Percentiles rank a stretch among this genome's conserved stretches.
Conservation (phyloP, 2,888 invertebrate species). For the Sinohyriopsis cumingii region DNA sequence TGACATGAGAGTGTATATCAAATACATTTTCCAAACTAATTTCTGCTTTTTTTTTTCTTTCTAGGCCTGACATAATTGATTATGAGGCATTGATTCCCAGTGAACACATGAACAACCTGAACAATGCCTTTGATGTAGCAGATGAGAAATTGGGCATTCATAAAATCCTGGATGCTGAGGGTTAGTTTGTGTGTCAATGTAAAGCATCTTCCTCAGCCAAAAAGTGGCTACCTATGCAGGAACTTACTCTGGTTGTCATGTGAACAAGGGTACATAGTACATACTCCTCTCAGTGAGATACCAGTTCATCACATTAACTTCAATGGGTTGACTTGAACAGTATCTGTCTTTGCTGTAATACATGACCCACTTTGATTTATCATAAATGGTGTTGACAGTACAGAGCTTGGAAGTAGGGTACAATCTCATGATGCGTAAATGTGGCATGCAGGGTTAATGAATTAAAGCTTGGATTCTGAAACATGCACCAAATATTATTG, state of each 20-base stretch:
- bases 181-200: slow-evolving; percentile 23
- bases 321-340: too few species aligned
- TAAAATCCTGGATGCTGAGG: slow-evolving; percentile 76
- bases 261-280: too few species aligned
- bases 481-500: too few species aligned
- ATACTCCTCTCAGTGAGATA: too few species aligned
- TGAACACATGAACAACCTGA: slow-evolving; percentile 94
- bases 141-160: slow-evolving; percentile 94
- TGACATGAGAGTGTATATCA: neutral
- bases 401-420: too few species aligned
- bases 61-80: slow-evolving; percentile 92
- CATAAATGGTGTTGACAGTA: too few species aligned
- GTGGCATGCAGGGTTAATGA: too few species aligned
- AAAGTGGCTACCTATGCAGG: neutral
- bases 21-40: neutral
- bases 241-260: slow-evolving; percentile 1
- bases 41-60: slow-evolving; percentile 13
- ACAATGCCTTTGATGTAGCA: slow-evolving; percentile 97
- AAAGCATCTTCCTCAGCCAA: neutral
- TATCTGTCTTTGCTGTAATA: too few species aligned
- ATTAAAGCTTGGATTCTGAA: too few species aligned
- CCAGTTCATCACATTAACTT: too few species aligned
- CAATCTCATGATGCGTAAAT: too few species aligned
- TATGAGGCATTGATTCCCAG: slow-evolving; percentile 85
- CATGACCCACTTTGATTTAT: too few species aligned